Conservation (phyloP, 2,113 vertebrate genomes). For the Xenopus laevis region DNA sequence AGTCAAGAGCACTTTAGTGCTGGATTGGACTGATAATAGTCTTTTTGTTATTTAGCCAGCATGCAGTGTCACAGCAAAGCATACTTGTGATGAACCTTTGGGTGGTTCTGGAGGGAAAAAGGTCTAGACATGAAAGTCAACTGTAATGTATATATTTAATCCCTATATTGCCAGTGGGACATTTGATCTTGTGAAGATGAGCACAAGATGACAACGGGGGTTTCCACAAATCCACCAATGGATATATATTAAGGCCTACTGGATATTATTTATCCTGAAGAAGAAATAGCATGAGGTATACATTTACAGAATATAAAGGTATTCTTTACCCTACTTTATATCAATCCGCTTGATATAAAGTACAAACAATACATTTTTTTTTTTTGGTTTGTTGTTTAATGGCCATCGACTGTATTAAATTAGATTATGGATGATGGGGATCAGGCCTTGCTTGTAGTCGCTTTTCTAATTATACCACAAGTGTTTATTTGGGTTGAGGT, state of each 20-base stretch:
- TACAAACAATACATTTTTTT: too few relatives aligned
- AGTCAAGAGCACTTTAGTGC: neutral
- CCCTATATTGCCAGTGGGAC: neutral
- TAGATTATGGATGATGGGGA: too few relatives aligned
- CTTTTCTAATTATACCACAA: too few relatives aligned
- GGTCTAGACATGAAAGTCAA: neutral
- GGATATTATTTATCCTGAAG: neutral
- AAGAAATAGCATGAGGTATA: neutral
- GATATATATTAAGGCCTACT: neutral
- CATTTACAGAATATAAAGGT: neutral
- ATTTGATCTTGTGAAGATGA: neutral
- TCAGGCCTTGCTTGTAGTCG: too few relatives aligned
- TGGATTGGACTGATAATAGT: neutral
- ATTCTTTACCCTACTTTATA: too few relatives aligned
- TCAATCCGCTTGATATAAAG: too few relatives aligned
- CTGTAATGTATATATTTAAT: slow-evolving; percentile 1
- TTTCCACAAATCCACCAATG: neutral
- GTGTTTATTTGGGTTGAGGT: too few relatives aligned
- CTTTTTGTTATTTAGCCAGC: slow-evolving; percentile 5
- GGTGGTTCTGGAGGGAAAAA: neutral
- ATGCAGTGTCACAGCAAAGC: neutral
- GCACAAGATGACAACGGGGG: neutral
- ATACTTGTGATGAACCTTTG: neutral
- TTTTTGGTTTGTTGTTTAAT: too few relatives aligned
- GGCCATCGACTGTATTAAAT: too few relatives aligned